A percentile compares a stretch with the other conserved stretches of the same genome.
phyloP scores from a whole-genome alignment of 2,797 vertebrate species.

The Falco columbarius region DNA sequence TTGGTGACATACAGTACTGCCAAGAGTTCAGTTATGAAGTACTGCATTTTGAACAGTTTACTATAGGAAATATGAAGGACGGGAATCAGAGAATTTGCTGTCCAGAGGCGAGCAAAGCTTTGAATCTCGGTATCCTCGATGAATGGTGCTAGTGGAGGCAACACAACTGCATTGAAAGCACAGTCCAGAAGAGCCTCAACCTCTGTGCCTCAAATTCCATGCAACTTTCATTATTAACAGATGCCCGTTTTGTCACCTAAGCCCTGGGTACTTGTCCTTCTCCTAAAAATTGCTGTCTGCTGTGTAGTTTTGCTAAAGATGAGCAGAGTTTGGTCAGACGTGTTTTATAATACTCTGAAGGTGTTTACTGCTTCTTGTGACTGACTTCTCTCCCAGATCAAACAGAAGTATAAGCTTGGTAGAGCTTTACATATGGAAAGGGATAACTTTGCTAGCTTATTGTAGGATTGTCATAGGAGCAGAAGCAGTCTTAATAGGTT shows the following conservation, averaged over 20 bases:
- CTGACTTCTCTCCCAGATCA: not conserved
- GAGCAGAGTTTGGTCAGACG: not conserved
- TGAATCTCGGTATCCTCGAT: not conserved
- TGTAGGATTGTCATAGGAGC: not conserved
- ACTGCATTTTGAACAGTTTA: not conserved
- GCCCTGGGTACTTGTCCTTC: not conserved
- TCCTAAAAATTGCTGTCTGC: not conserved
- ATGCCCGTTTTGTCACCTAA: not conserved
- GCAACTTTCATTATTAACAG: not conserved
- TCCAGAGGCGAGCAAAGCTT: not conserved
- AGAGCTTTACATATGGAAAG: not conserved
- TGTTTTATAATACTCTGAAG: not conserved
- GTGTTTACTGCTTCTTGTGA: not conserved
- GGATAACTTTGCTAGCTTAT: not conserved
- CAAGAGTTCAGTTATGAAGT: not conserved
- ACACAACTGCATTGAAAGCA: not conserved
- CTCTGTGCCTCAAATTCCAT: not conserved
- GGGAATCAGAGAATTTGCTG: not conserved
- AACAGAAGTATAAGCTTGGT: not conserved
- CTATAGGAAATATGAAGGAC: not conserved
- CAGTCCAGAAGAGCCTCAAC: not conserved
- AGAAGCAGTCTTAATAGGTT: not conserved
- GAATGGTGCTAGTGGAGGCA: not conserved
- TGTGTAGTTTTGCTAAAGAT: not conserved
- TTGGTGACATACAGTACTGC: not conserved